phyloP scores from a whole-genome alignment of 2,113 vertebrate species.

The Thunnus thynnus region DNA sequence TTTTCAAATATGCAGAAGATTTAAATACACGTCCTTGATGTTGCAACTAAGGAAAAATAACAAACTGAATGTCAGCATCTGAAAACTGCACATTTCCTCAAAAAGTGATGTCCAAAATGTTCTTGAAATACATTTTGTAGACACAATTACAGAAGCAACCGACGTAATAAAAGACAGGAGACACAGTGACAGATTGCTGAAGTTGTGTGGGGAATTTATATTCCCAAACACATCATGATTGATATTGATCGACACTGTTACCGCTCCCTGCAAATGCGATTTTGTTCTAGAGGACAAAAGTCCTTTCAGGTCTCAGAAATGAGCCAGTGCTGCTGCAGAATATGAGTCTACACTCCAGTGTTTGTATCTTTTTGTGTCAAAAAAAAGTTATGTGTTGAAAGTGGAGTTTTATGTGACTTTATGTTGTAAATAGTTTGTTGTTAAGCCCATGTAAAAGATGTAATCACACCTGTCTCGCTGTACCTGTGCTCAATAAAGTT shows the following conservation, averaged over 20 bases:
- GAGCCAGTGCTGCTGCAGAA: neutral
- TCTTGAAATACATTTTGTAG: neutral
- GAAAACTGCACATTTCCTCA: neutral
- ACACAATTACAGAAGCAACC: neutral
- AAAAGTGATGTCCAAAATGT: neutral
- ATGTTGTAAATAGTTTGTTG: conserved; percentile 26
- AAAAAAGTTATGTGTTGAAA: neutral
- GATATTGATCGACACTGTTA: neutral
- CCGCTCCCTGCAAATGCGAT: neutral
- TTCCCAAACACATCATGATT: neutral
- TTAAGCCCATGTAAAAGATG: conserved; percentile 9
- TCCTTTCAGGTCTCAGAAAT: neutral
- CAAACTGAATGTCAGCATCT: too few relatives aligned
- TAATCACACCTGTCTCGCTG: conserved; percentile 38
- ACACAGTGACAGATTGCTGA: neutral
- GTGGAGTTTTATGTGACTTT: conserved; percentile 25
- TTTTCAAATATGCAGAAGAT: too few relatives aligned
- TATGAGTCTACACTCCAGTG: neutral
- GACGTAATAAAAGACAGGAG: neutral
- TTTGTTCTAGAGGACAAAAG: neutral
- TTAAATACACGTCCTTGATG: too few relatives aligned
- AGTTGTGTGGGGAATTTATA: neutral
- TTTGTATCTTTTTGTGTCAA: conserved; percentile 30
- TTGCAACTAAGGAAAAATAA: too few relatives aligned
- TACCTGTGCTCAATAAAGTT: conserved; percentile 43